Base-by-base conservation (phyloP, 2,888 invertebrate genomes). In the Lithodes maja region DNA sequence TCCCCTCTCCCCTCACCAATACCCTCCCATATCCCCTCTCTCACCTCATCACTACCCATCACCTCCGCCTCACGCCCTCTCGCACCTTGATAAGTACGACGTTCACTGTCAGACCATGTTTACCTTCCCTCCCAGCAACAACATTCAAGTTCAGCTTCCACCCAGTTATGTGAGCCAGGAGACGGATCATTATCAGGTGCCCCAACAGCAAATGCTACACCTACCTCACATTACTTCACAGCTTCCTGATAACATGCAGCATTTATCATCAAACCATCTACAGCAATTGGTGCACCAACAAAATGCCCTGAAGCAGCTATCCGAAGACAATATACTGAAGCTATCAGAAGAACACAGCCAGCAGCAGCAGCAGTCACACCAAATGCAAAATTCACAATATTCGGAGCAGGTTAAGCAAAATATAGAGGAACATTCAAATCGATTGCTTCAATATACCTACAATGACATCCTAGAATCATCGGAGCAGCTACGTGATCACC, bases 31-130 rank as follows among this genome's bases (percentile, higher is more conserved):
- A 33, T 33, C 33, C 33, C 15, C 83, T 74, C 53, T 74, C 7
- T 85, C 50, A 68, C 78, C 85, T 68, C 85, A 55, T 49, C 78
- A 78, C 17, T n/a, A 74, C 17, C n/a, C 49, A 3, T 82, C 69
- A n/a, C 68, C 82, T 68, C 49, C 33, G n/a, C 50, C 61, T 61
- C 68, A 68, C 17, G 0, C 33, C 68, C 2, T 54, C 15, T 12
- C 79, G 52, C 17, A 54, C 33, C 15, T 17, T n/a, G 71, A 71
- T 5, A 71, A 71, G 17, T 3, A 71, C 17, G 71, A n/a, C 5
- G n/a, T n/a, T n/a, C 71, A 71, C 17, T 12, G 71, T 79, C 79
- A 79, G 79, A 54, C 52, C 53, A 2, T 71, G 71, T 54, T 79
- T 54, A 54, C 79, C n/a, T 79, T n/a, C 54, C 52, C n/a, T 54